phyloP scores from a whole-genome alignment of 2,113 vertebrate species.

The Columbina picui region DNA sequence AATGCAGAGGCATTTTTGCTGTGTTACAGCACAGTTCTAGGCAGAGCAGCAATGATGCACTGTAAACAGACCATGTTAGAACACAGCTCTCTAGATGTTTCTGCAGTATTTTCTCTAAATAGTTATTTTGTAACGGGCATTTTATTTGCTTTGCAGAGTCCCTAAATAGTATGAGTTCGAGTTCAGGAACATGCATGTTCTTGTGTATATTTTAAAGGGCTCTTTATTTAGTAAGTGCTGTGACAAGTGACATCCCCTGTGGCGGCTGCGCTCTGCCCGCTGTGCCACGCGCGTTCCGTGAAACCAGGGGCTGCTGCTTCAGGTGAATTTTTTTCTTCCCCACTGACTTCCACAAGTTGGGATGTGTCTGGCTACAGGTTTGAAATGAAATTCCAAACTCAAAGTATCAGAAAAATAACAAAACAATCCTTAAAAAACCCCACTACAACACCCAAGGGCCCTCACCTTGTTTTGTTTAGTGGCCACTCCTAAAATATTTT shows the following conservation, averaged over 20 bases:
- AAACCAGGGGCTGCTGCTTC: rapidly evolving
- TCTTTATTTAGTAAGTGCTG: background rate
- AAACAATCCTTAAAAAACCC: too few species aligned
- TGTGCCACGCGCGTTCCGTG: rapidly evolving
- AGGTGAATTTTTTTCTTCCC: too few species aligned
- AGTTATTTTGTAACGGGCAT: constrained; percentile 76
- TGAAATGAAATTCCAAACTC: too few species aligned
- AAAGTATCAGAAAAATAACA: too few species aligned
- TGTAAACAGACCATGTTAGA: constrained; percentile 81
- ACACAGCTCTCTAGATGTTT: constrained; percentile 75
- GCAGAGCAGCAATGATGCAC: constrained; percentile 71
- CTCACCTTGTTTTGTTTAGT: too few species aligned
- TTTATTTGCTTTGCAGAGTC: constrained; percentile 76
- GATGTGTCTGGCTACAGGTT: too few species aligned
- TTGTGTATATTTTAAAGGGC: background rate
- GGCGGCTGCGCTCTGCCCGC: background rate
- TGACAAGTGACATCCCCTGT: rapidly evolving
- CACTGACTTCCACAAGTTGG: too few species aligned
- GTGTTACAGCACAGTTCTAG: constrained; percentile 69
- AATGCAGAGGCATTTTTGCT: constrained; percentile 81
- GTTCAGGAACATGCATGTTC: constrained; percentile 27
- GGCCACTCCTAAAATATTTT: too few species aligned
- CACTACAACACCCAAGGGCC: too few species aligned
- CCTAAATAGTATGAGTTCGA: constrained; percentile 67
- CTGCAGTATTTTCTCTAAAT: constrained; percentile 74